Evolutionary conservation across 2,113 vertebrate genomes (phyloP).

Genomic region (Delphinapterus leucas): DNA sequence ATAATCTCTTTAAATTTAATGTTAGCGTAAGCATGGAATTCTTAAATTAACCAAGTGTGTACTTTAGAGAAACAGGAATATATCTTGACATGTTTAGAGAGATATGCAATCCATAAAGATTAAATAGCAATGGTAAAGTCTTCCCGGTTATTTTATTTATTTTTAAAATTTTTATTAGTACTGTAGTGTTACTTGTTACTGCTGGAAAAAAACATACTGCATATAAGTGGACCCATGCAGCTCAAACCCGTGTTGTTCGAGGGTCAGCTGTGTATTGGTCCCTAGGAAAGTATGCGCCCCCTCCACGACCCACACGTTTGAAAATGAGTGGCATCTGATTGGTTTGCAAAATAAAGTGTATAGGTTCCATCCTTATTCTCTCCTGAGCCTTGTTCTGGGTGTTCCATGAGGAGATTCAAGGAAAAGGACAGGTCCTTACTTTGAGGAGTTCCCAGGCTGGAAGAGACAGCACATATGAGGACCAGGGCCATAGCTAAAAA

Average conservation of each 20-base stretch:
- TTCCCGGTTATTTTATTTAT: not conserved
- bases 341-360: not conserved
- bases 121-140: not conserved
- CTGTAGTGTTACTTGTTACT: not conserved
- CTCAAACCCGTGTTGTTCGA: not conserved
- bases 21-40: not conserved
- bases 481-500: not conserved
- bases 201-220: not conserved
- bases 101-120: not conserved
- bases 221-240: not conserved
- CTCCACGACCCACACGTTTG: not conserved
- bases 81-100: not conserved
- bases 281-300: not conserved
- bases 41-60: not conserved
- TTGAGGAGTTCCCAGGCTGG: not conserved
- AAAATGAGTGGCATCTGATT: not conserved
- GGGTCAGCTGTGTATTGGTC: not conserved
- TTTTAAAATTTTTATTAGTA: not conserved
- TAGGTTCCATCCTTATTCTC: not conserved
- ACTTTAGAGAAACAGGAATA: constrained; percentile 16
- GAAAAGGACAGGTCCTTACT: not conserved
- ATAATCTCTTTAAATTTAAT: constrained; percentile 30
- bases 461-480: not conserved
- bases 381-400: not conserved
- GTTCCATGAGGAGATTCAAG: not conserved